These are phyloP conservation scores for Microplitis mediator DNA, from an alignment of 1,140 invertebrate genomes.

Conservation along the genomic window DNA sequence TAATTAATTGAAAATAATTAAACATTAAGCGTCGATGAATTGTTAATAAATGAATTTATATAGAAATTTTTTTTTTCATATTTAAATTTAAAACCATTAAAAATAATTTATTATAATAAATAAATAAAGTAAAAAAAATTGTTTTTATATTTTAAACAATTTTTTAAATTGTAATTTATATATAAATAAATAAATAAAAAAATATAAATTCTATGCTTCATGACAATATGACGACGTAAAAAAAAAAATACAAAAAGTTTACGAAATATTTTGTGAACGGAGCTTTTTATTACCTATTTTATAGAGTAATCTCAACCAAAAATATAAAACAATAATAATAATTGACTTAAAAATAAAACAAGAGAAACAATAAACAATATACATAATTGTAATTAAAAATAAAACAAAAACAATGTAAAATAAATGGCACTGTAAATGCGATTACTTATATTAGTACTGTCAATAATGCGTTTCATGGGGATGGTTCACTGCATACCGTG, in stretches of 20 bases:
- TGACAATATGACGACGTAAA: slow-evolving; percentile 32
- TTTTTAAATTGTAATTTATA: too few species aligned
- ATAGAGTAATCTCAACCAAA: slow-evolving; percentile 50
- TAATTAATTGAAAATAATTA: too few species aligned
- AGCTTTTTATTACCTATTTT: slow-evolving; percentile 57
- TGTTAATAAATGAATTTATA: too few species aligned
- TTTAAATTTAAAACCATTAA: too few species aligned
- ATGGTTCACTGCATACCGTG: slow-evolving; percentile 44
- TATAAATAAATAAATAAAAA: slow-evolving; percentile 3
- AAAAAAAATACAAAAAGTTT: slow-evolving; percentile 50
- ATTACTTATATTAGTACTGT: slow-evolving; percentile 42
- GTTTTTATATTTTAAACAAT: slow-evolving; percentile 5
- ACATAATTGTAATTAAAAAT: slow-evolving; percentile 25
- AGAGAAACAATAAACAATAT: slow-evolving; percentile 20
- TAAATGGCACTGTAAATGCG: slow-evolving; percentile 40
- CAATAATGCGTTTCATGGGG: slow-evolving; percentile 31
- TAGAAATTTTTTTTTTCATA: too few species aligned
- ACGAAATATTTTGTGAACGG: slow-evolving; percentile 52
- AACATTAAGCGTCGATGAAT: too few species aligned
- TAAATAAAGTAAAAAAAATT: slow-evolving; percentile 1
- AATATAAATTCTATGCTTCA: slow-evolving; percentile 23
- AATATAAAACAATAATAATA: slow-evolving; percentile 36
- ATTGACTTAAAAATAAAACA: slow-evolving; percentile 18
- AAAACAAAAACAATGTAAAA: slow-evolving; percentile 14
- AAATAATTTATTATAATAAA: neutral